Percentiles rank a stretch among this genome's conserved stretches.
Conservation (phyloP, 2,888 invertebrate genomes). For the Caenorhabditis sp. region DNA sequence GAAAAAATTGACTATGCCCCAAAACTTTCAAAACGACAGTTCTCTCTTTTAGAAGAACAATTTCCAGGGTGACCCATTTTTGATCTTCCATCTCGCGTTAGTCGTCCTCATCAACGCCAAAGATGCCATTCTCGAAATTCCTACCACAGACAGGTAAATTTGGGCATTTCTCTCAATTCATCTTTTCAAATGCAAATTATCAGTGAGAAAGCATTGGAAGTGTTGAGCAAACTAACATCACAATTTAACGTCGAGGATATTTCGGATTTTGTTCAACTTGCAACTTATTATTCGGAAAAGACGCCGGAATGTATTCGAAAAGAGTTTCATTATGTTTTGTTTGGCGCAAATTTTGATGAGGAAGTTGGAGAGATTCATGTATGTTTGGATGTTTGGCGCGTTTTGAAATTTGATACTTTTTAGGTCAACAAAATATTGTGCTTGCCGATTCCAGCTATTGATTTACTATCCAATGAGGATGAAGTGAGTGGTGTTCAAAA, state of each 20-base stretch:
- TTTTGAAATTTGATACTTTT: slow-evolving; percentile 16
- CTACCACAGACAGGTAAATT: slow-evolving; percentile 20
- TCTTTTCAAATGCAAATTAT: slow-evolving; percentile 8
- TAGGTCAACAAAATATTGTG: slow-evolving; percentile 78
- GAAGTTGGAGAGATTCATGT: slow-evolving; percentile 59
- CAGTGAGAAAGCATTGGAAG: slow-evolving; percentile 32
- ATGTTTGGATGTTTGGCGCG: neutral
- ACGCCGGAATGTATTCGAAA: slow-evolving; percentile 75
- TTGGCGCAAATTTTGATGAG: slow-evolving; percentile 71
- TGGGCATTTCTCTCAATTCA: neutral
- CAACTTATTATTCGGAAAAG: slow-evolving; percentile 91
- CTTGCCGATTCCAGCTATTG: slow-evolving; percentile 84
- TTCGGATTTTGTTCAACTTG: slow-evolving; percentile 92
- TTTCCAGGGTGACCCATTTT: slow-evolving; percentile 84
- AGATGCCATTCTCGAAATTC: slow-evolving; percentile 63
- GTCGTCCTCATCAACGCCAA: slow-evolving; percentile 93
- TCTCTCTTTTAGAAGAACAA: neutral
- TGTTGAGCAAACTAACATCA: slow-evolving; percentile 63
- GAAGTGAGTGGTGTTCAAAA: slow-evolving; percentile 20
- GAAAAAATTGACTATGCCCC: no score
- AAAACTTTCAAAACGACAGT: no score
- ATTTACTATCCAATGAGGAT: slow-evolving; percentile 39
- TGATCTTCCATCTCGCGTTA: slow-evolving; percentile 90
- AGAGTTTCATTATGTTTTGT: slow-evolving; percentile 75
- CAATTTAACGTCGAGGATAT: slow-evolving; percentile 92